These are phyloP conservation scores for Cephus rjabovi DNA, from an alignment of 2,888 invertebrate species.

Conservation along the genomic window DNA sequence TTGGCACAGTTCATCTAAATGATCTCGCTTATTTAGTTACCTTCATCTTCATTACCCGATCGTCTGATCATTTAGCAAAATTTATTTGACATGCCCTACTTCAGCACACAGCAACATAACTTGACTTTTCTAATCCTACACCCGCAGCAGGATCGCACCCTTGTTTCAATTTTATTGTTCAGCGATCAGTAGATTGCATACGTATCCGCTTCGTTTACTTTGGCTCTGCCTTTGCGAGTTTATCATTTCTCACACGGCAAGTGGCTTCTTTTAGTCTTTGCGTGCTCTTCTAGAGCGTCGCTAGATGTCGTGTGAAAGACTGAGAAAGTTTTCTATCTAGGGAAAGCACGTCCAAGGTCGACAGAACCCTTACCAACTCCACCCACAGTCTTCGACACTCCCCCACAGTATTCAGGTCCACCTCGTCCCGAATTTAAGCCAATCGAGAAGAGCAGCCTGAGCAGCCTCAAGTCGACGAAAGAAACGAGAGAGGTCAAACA, in stretches of 20 bases:
- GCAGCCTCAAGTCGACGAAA: slow-evolving; percentile 55
- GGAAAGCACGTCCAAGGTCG: slow-evolving; percentile 60
- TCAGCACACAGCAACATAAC: no score
- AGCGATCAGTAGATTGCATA: no score
- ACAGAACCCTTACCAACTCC: slow-evolving; percentile 65
- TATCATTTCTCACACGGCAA: background rate
- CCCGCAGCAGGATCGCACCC: no score
- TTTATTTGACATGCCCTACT: no score
- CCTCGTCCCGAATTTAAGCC: slow-evolving; percentile 72
- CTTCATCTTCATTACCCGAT: no score
- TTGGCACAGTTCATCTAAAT: no score
- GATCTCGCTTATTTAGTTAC: no score
- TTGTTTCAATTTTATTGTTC: no score
- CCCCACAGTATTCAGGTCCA: slow-evolving; percentile 64
- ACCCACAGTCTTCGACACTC: slow-evolving; percentile 72
- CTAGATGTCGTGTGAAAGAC: no score
- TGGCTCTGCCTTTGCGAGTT: background rate
- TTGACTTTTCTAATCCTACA: no score
- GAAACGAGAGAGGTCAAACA: slow-evolving; percentile 24
- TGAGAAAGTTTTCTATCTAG: slow-evolving; percentile 50
- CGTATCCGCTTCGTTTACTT: background rate
- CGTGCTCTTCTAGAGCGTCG: no score
- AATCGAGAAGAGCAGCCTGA: slow-evolving; percentile 63
- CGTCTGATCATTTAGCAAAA: no score
- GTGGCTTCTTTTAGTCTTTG: background rate